Base-by-base conservation (phyloP, 2,888 invertebrate species). In the Plebejus anna region DNA sequence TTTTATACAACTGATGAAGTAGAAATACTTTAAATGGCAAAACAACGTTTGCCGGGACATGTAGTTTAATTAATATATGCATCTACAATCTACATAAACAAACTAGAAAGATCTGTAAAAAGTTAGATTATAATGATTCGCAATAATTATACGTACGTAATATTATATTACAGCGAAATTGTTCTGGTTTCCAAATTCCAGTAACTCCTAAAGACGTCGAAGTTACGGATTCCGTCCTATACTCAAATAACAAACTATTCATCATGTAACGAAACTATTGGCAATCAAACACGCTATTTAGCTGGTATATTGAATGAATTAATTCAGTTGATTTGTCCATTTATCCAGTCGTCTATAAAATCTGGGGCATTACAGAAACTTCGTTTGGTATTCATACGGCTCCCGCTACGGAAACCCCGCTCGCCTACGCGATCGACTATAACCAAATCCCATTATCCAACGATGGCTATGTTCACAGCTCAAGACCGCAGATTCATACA, bases 381-480 rank as follows among this genome's bases (percentile, higher is more conserved):
- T 70, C 70, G 70, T 70, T 70, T 70, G n/a, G 70, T 70, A 70
- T 70, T 70, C 70, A 70, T 70, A 70, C 38, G 38, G 70, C 38
- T 70, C 70, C 28, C 61, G 61, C 9, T 11, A 3, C 61, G 28
- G 28, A 61, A 61, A 61, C 61, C 9, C 9, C 61, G 2, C 61
- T 61, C 28, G 28, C 4, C 11, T 28, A 22, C 22, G 4, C 61
- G 3, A 9, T 22, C 28, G 61, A 61, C 28, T 28, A 1, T 9
- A 11, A 4, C 61, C 9, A 4, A 1, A 28, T 61, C 9, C 9
- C 28, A 28, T 11, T 1, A 28, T 28, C 61, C 61, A 28, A 28
- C 22, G 61, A 22, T 11, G 61, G 28, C 9, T 61, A 59, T 2
- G 59, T n/a, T 22, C n/a, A 6, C 6, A 22, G 59, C 59, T 59